Evolutionary conservation across 2,888 invertebrate genomes (phyloP).

Genomic region (Plutella xylostella): DNA sequence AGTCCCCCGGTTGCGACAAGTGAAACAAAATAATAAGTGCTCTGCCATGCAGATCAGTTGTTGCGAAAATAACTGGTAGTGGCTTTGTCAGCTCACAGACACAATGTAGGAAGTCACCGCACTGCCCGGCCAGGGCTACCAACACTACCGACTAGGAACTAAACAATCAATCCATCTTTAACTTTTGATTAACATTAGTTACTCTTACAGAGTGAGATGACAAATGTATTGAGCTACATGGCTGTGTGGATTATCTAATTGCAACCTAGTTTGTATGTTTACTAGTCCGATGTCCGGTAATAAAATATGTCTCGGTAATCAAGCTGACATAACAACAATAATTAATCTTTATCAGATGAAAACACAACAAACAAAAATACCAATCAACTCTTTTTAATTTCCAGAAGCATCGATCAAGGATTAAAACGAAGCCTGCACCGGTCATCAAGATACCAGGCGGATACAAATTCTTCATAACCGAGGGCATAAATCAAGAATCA

Average conservation of each 20-base stretch:
- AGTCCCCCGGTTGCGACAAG: constrained; percentile 3
- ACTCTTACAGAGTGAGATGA: no score
- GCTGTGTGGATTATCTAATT: no score
- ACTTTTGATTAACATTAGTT: no score
- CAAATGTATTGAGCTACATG: no score
- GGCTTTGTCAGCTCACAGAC: constrained; percentile 27
- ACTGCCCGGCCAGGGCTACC: constrained; percentile 21
- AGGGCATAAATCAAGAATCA: constrained; percentile 41
- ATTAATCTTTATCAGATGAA: not conserved
- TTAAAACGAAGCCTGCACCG: constrained; percentile 5
- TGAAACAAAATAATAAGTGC: constrained; percentile 27
- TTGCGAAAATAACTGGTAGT: constrained; percentile 28
- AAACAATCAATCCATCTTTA: no score
- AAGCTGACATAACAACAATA: no score
- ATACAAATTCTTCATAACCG: constrained; percentile 26
- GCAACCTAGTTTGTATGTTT: no score
- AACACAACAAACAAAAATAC: not conserved
- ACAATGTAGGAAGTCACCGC: constrained; percentile 30
- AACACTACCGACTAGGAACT: no score
- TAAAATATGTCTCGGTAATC: no score
- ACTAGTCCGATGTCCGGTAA: no score
- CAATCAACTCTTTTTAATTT: constrained; percentile 16
- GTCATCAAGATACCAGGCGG: constrained; percentile 16
- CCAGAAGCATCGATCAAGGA: not conserved
- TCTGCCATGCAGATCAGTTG: constrained; percentile 49